Evolutionary conservation across 2,797 vertebrate species (phyloP).

Genomic region (Lutjanus argentimaculatus): DNA sequence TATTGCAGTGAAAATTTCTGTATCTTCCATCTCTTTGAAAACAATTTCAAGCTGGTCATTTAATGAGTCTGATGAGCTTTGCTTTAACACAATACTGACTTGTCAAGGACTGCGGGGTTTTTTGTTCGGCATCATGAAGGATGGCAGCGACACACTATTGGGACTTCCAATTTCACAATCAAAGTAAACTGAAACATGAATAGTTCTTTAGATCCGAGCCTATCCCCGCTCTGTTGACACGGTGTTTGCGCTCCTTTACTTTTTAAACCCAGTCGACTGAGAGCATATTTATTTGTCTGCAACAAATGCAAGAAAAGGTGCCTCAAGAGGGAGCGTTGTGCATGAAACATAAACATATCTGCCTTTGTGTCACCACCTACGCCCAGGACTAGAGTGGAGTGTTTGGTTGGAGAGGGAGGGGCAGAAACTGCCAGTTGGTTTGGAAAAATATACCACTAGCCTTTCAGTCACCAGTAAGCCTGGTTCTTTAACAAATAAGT

Average conservation of each 20-base stretch:
- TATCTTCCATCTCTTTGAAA: not conserved
- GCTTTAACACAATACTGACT: not conserved
- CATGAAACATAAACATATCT: not conserved
- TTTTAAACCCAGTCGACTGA: not conserved
- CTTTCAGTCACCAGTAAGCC: not conserved
- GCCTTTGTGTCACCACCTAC: not conserved
- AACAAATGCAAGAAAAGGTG: not conserved
- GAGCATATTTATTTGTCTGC: not conserved
- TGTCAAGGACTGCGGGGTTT: not conserved
- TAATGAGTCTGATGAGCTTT: not conserved
- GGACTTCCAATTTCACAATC: constrained; percentile 42
- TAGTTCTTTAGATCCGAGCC: constrained; percentile 16
- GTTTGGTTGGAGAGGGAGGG: not conserved
- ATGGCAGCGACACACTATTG: not conserved
- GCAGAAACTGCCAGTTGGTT: not conserved
- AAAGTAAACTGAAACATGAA: constrained; percentile 28
- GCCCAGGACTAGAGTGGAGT: not conserved
- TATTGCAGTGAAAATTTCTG: not conserved
- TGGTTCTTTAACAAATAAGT: not conserved
- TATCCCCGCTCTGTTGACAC: constrained; percentile 16
- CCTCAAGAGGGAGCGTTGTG: not conserved
- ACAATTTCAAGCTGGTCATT: not conserved
- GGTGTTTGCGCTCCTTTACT: constrained; percentile 16
- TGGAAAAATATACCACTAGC: not conserved
- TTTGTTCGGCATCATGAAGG: constrained; percentile 15